A percentile compares a stretch with the other conserved stretches of the same genome.
These are phyloP conservation scores for Aeoliscus strigatus DNA, from an alignment of 2,797 vertebrate genomes.

Conservation along the genomic window DNA sequence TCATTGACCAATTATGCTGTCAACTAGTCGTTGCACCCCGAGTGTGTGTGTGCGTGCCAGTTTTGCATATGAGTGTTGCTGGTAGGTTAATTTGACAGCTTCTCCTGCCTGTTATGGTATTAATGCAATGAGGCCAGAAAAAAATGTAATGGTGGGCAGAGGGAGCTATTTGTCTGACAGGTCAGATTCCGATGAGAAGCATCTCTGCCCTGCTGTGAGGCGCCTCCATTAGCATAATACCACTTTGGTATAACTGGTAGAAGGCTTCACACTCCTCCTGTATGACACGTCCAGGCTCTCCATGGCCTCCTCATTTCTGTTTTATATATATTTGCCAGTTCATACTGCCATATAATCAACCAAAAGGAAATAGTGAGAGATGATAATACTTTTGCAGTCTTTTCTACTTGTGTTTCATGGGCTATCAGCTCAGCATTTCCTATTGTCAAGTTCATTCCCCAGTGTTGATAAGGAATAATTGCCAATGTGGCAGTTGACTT, in stretches of 20 bases:
- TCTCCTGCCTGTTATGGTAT: constrained; percentile 22
- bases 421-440: constrained; percentile 55
- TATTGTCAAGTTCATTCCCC: constrained; percentile 53
- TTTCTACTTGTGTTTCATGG: constrained; percentile 40
- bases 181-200: constrained; percentile 34
- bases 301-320: background rate
- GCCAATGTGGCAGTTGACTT: constrained; percentile 49
- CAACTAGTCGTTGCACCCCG: no score
- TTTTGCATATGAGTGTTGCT: no score
- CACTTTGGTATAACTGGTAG: constrained; percentile 24
- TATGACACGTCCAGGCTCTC: background rate
- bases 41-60: no score
- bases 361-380: constrained; percentile 29
- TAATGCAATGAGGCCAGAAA: constrained; percentile 28
- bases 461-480: constrained; percentile 69
- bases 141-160: constrained; percentile 27
- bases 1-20: no score
- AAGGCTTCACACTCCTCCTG: constrained; percentile 5
- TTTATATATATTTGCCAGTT: constrained; percentile 44
- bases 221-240: constrained; percentile 61
- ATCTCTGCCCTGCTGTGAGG: constrained; percentile 20
- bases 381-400: constrained; percentile 48
- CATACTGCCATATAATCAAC: constrained; percentile 28
- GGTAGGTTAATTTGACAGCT: constrained; percentile 30
- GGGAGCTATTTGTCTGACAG: constrained; percentile 54